A percentile compares a stretch with the other conserved stretches of the same genome.
These are phyloP conservation scores for Acanthopagrus latus DNA, from an alignment of 2,797 vertebrate species.

Conservation along the genomic window DNA sequence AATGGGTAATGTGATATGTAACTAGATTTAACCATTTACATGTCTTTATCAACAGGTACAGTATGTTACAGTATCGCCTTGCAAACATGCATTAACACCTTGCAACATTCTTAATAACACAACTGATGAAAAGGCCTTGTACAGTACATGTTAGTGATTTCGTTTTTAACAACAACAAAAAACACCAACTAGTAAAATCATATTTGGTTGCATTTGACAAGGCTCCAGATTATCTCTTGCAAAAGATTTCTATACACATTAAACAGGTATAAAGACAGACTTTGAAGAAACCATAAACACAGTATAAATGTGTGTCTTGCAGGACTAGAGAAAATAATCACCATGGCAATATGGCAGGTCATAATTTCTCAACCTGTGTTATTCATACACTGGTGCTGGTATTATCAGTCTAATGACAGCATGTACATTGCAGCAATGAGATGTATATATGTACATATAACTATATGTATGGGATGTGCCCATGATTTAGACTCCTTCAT, in stretches of 20 bases:
- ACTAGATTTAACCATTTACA: constrained; percentile 25
- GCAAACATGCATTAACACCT: constrained; percentile 30
- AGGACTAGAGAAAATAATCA: neutral
- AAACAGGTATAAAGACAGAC: neutral
- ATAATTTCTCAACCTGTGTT: neutral
- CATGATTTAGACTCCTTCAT: too few relatives aligned
- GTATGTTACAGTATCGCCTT: constrained; percentile 29
- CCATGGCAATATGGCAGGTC: neutral
- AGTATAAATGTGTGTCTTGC: neutral
- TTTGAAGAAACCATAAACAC: neutral
- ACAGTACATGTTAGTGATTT: neutral
- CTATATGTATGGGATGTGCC: too few relatives aligned
- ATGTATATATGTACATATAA: too few relatives aligned
- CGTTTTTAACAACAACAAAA: neutral
- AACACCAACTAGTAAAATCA: constrained; percentile 2
- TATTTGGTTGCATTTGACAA: constrained; percentile 16
- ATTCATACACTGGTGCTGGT: neutral
- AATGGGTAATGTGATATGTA: neutral
- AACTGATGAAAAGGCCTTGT: constrained; percentile 51
- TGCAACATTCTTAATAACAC: constrained; percentile 24
- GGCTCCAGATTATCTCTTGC: neutral
- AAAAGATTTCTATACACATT: constrained; percentile 7
- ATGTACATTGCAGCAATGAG: too few relatives aligned
- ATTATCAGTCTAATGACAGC: neutral
- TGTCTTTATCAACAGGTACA: constrained; percentile 46